Conservation (phyloP, 2,888 invertebrate species). For the Pandemis cinnamomeana region DNA sequence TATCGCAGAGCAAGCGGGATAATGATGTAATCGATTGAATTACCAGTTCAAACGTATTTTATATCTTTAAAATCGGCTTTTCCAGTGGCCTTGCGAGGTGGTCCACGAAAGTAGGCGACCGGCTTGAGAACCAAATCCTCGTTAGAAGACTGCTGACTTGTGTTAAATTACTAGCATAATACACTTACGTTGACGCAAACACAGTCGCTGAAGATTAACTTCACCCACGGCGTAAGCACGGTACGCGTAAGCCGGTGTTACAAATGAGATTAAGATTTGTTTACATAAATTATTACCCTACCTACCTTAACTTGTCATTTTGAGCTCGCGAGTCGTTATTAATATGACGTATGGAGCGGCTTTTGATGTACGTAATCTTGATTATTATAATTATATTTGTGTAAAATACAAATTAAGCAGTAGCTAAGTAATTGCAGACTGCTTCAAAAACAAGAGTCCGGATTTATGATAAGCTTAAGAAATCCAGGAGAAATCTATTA, state of each 20-base stretch:
- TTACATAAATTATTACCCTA: conserved; percentile 13
- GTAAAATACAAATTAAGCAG: no score
- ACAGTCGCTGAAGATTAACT: conserved; percentile 12
- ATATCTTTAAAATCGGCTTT: no score
- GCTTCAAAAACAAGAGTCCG: no score
- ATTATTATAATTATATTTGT: no score
- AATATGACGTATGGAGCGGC: neutral
- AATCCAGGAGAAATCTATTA: no score
- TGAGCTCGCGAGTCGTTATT: neutral
- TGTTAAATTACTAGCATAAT: neutral
- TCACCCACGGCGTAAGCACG: neutral
- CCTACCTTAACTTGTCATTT: conserved; percentile 5
- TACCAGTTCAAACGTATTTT: no score
- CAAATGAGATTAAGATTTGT: conserved; percentile 24
- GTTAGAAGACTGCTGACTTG: neutral
- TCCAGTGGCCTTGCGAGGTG: no score
- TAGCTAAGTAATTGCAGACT: no score
- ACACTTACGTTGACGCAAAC: neutral
- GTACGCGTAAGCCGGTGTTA: conserved; percentile 1
- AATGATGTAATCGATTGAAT: no score
- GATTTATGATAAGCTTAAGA: no score
- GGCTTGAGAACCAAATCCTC: neutral
- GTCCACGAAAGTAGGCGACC: no score
- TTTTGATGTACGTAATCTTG: neutral
- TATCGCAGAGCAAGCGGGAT: no score